Evolutionary conservation across 2,113 vertebrate species (phyloP).

Genomic region (Grantiella picta): DNA sequence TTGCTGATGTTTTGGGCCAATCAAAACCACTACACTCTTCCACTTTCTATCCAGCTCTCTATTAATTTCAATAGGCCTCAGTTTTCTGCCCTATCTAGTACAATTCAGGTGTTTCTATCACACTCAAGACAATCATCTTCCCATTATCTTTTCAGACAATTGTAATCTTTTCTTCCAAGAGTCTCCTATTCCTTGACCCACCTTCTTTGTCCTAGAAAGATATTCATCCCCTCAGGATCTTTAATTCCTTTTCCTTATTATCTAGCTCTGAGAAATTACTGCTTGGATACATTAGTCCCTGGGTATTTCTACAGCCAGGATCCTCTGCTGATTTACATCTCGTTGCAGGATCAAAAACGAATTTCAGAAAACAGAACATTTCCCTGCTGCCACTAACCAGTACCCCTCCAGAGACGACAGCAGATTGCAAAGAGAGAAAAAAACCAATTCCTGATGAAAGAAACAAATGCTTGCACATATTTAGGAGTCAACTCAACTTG

Average conservation of each 20-base stretch:
- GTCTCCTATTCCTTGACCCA: not conserved
- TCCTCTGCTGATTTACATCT: not conserved
- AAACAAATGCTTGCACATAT: not conserved
- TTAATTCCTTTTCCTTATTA: conserved; percentile 6
- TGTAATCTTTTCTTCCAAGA: not conserved
- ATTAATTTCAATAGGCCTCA: not conserved
- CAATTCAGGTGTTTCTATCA: not conserved
- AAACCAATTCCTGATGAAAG: not conserved
- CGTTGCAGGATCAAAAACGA: not conserved
- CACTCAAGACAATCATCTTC: not conserved
- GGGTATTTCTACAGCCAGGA: not conserved
- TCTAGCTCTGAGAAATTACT: not conserved
- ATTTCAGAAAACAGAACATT: not conserved
- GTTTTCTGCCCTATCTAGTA: not conserved
- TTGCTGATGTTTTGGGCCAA: too few species aligned
- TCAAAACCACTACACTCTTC: too few species aligned
- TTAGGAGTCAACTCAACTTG: not conserved
- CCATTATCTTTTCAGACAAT: not conserved
- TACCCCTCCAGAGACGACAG: not conserved
- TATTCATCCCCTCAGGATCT: not conserved
- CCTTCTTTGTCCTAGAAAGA: not conserved
- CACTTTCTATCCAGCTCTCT: not conserved
- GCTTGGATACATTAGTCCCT: not conserved
- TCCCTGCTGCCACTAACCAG: not conserved
- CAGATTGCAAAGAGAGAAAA: not conserved